Evolutionary conservation across 2,888 invertebrate species (phyloP).

Genomic region (Tachystola acroxantha): DNA sequence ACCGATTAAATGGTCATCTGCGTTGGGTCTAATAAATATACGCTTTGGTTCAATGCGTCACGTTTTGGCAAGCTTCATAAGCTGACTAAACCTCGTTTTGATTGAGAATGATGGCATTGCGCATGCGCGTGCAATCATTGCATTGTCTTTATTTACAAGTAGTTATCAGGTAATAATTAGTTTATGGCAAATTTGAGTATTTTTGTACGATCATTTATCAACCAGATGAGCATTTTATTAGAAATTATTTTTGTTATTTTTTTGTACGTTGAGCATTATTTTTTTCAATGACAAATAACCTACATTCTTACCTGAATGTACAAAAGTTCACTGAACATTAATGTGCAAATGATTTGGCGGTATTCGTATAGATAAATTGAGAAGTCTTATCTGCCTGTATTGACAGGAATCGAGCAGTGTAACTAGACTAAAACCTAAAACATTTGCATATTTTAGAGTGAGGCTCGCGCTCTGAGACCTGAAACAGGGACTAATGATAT

Average conservation of each 20-base stretch:
- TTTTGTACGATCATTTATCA: conserved; percentile 16
- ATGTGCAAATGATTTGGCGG: too few species aligned
- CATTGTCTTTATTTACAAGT: conserved; percentile 1
- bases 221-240: conserved; percentile 21
- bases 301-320: conserved; percentile 1
- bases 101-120: not conserved
- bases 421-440: too few species aligned
- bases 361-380: not conserved
- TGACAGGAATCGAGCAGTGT: too few species aligned
- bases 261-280: conserved; percentile 7
- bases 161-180: conserved; percentile 3
- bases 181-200: conserved; percentile 8
- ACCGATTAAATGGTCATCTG: too few species aligned
- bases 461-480: not conserved
- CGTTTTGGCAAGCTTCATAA: not conserved
- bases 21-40: too few species aligned
- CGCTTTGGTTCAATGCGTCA: too few species aligned
- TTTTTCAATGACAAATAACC: not conserved
- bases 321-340: not conserved
- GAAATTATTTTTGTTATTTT: conserved; percentile 14
- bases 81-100: not conserved
- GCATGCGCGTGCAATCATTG: not conserved
- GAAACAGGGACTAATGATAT: conserved; percentile 5
- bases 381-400: too few species aligned
- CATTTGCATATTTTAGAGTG: not conserved